Evolutionary conservation across 1,140 invertebrate genomes (phyloP).

Genomic region (Homarus americanus): DNA sequence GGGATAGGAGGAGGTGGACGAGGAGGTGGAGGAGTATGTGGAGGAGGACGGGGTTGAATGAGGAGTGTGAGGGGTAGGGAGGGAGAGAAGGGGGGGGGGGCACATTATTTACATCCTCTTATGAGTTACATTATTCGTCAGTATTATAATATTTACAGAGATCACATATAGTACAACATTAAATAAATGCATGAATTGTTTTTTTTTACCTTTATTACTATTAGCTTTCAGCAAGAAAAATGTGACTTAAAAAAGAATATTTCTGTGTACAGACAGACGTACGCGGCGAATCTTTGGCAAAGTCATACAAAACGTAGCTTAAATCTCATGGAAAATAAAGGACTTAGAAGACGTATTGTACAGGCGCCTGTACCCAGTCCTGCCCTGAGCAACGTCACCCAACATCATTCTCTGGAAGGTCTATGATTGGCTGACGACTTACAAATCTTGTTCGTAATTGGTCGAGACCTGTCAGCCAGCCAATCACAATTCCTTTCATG

Average conservation of each 20-base stretch:
- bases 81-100: constrained; percentile 3
- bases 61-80: too few relatives aligned
- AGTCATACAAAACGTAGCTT: constrained; percentile 60
- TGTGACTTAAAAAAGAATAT: constrained; percentile 32
- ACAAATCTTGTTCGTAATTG: neutral
- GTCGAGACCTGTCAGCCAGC: neutral
- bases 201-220: constrained; percentile 28
- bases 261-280: constrained; percentile 66
- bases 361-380: constrained; percentile 36
- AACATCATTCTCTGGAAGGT: neutral
- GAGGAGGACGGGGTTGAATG: too few relatives aligned
- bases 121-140: constrained; percentile 4
- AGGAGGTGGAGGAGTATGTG: too few relatives aligned
- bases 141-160: constrained; percentile 57
- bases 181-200: constrained; percentile 57
- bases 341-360: constrained; percentile 28
- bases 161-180: constrained; percentile 73
- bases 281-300: constrained; percentile 69
- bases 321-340: constrained; percentile 41
- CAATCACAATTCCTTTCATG: too few relatives aligned
- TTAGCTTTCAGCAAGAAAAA: constrained; percentile 42
- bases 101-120: constrained; percentile 23
- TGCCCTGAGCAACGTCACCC: too few relatives aligned
- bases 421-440: neutral
- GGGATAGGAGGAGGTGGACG: too few relatives aligned